These are phyloP conservation scores for Berghia stephanieae DNA, from an alignment of 1,140 invertebrate species.

Conservation along the genomic window DNA sequence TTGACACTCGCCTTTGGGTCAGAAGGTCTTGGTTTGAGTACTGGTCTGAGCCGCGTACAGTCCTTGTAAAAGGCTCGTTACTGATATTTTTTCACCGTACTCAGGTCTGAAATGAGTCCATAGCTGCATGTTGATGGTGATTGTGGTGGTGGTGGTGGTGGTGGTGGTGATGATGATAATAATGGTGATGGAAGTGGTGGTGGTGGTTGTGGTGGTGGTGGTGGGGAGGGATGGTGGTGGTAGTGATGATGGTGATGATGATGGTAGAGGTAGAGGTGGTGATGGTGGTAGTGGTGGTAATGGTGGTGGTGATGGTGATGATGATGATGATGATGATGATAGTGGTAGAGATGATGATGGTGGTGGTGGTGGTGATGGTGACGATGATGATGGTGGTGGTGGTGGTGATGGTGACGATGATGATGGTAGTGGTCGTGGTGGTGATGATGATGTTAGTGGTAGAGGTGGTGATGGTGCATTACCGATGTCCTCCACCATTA, in stretches of 20 bases:
- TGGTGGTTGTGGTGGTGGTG: background rate
- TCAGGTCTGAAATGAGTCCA: too few relatives aligned
- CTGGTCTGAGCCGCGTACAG: too few relatives aligned
- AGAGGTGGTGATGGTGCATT: background rate
- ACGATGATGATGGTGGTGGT: background rate
- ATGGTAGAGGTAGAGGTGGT: background rate
- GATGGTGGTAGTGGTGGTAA: background rate
- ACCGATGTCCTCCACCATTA: too few relatives aligned
- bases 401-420: background rate
- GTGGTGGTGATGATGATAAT: background rate
- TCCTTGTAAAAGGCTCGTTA: too few relatives aligned
- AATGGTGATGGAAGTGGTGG: background rate
- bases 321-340: background rate
- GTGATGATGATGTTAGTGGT: background rate
- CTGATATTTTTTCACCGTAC: too few relatives aligned
- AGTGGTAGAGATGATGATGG: background rate
- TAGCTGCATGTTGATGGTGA: too few relatives aligned
- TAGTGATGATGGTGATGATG: background rate
- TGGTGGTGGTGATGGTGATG: background rate
- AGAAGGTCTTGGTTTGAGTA: too few relatives aligned
- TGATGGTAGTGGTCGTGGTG: constrained; percentile 1
- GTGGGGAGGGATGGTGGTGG: background rate
- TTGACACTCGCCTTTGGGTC: too few relatives aligned
- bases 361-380: background rate
- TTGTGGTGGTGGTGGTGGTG: background rate